Conservation (phyloP, 2,113 vertebrate genomes). For the Mastomys natalensis region DNA sequence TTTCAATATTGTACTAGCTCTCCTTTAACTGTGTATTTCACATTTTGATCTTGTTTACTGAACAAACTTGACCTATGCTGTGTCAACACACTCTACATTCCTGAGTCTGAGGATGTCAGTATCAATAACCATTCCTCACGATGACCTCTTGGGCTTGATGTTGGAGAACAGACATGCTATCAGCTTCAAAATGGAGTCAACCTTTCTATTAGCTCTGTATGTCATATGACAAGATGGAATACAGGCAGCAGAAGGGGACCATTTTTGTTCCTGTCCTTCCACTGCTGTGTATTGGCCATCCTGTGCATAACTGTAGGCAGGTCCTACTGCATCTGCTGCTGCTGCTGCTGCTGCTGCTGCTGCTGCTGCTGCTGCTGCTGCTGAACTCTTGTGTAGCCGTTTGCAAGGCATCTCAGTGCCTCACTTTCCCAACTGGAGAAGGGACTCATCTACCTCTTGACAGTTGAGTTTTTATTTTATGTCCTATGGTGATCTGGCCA, state of each 20-base stretch:
- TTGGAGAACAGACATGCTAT: not conserved
- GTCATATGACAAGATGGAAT: not conserved
- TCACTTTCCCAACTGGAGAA: conserved; percentile 58
- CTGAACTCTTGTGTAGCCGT: not conserved
- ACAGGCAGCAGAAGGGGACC: not conserved
- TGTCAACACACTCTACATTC: conserved; percentile 16
- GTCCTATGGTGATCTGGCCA: not conserved
- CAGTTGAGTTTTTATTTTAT: conserved; percentile 31
- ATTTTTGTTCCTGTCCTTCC: not conserved
- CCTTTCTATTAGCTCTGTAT: not conserved
- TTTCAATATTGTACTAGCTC: not conserved
- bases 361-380: not conserved
- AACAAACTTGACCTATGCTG: conserved; percentile 33
- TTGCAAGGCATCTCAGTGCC: not conserved
- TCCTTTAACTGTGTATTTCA: conserved; percentile 23
- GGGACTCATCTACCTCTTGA: conserved; percentile 68
- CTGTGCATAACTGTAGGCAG: not conserved
- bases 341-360: not conserved
- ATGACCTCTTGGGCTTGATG: not conserved
- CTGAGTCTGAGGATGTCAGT: not conserved
- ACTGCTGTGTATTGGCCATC: not conserved
- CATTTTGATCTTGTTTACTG: conserved; percentile 50
- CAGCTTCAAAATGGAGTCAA: not conserved
- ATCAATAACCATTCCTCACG: conserved; percentile 38
- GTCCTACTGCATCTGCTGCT: not conserved